A percentile compares a stretch with the other conserved stretches of the same genome.
Conservation (phyloP, 2,113 vertebrate species). For the Mus spicilegus region DNA sequence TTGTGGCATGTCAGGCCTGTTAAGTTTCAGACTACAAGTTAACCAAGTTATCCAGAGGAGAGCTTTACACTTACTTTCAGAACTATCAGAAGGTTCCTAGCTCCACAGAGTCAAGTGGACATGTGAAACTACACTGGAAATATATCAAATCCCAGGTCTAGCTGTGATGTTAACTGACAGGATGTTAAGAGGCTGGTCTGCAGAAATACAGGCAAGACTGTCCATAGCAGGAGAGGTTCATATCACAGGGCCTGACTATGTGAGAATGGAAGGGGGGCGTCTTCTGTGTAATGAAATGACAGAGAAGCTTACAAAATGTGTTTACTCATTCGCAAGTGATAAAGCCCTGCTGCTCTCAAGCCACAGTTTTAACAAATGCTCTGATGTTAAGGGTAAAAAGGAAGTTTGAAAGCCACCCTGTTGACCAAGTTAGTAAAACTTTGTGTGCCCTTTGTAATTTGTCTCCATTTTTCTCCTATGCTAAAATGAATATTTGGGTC, state of each 20-base stretch:
- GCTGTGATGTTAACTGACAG: neutral
- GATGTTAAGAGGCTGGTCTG: neutral
- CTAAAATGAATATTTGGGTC: neutral
- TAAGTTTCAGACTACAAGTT: neutral
- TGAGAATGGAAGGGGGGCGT: neutral
- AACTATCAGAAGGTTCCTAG: neutral
- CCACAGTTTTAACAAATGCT: neutral
- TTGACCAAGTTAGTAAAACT: neutral
- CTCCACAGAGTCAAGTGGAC: neutral
- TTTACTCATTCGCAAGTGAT: neutral
- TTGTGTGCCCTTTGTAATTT: neutral
- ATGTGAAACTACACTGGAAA: neutral
- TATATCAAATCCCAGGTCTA: neutral
- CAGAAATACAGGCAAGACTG: neutral
- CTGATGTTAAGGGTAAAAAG: neutral
- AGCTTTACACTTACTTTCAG: neutral
- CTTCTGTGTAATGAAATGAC: neutral
- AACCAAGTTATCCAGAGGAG: neutral
- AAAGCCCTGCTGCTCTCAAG: neutral
- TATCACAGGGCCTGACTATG: neutral
- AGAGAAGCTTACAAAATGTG: neutral
- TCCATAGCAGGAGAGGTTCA: neutral
- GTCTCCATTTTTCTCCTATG: neutral
- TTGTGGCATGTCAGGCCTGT: neutral
- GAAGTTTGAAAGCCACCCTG: neutral